Evolutionary conservation across 2,113 vertebrate species (phyloP).

Genomic region (Tragelaphus imberbis): DNA sequence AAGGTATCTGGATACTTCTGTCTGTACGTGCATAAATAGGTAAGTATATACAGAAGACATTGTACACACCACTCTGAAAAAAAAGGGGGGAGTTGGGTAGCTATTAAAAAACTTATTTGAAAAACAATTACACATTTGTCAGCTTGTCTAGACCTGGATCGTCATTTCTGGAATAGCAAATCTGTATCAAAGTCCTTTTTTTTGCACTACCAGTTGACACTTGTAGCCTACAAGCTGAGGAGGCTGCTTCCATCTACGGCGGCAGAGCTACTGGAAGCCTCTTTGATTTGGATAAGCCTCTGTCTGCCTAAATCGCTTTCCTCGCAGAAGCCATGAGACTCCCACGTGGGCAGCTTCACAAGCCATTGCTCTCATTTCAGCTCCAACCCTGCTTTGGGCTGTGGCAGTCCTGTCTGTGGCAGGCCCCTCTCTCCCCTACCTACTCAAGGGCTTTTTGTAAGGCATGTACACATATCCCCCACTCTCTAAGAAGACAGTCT

Average conservation of each 20-base stretch:
- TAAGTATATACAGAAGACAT: neutral
- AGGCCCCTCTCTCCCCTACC: neutral
- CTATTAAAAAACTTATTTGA: neutral
- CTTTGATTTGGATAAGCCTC: slow-evolving; percentile 13
- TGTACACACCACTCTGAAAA: neutral
- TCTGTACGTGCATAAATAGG: neutral
- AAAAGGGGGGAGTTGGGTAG: neutral
- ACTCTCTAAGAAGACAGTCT: neutral
- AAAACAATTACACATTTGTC: neutral
- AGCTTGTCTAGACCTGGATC: slow-evolving; percentile 39
- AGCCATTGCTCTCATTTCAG: slow-evolving; percentile 42
- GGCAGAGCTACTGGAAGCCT: neutral
- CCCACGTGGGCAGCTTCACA: slow-evolving; percentile 22
- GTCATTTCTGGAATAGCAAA: neutral
- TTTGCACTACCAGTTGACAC: neutral
- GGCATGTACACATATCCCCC: neutral
- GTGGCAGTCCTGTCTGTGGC: neutral
- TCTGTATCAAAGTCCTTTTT: neutral
- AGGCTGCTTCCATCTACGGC: neutral
- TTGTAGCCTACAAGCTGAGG: neutral
- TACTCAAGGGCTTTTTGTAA: slow-evolving; percentile 49
- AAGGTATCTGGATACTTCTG: slow-evolving; percentile 2
- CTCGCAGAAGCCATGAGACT: slow-evolving; percentile 35
- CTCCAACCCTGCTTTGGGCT: neutral
- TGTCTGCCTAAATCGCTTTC: neutral